Percentiles rank a stretch among this genome's conserved stretches.
phyloP scores from a whole-genome alignment of 2,888 invertebrate genomes.

The Andrena bicolor region DNA sequence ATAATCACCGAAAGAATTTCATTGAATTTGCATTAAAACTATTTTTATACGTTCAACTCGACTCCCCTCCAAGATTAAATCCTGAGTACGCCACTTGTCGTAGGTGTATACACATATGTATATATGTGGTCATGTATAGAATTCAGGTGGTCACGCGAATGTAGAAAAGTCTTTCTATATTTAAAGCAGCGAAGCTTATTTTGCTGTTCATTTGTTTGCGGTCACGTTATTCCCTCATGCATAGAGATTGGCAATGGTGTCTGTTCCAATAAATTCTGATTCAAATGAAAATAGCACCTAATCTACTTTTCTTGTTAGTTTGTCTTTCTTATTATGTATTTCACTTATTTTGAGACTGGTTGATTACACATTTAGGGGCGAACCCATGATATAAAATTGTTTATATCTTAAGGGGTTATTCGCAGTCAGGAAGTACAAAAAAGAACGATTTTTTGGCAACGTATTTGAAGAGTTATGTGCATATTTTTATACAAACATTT shows the following conservation, averaged over 20 bases:
- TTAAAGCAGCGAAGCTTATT: conserved; percentile 29
- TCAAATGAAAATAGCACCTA: not conserved
- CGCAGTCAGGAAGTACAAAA: no score
- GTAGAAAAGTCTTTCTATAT: conserved; percentile 32
- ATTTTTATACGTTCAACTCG: no score
- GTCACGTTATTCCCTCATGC: conserved; percentile 24
- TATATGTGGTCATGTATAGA: not conserved
- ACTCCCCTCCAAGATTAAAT: no score
- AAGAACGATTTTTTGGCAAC: no score
- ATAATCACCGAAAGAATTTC: no score
- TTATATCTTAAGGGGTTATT: no score
- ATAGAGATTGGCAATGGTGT: not conserved
- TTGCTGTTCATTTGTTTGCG: conserved; percentile 21
- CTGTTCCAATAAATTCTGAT: not conserved
- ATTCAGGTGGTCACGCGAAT: conserved; percentile 1
- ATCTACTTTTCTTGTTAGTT: not conserved
- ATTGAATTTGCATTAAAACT: no score
- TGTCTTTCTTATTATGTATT: not conserved
- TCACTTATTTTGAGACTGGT: not conserved
- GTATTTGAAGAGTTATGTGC: no score
- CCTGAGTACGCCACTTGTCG: not conserved
- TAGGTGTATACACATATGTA: not conserved
- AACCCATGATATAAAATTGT: no score
- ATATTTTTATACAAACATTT: no score
- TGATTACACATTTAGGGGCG: no score